Conservation (phyloP, 2,888 invertebrate genomes). For the Anthrax anthrax region DNA sequence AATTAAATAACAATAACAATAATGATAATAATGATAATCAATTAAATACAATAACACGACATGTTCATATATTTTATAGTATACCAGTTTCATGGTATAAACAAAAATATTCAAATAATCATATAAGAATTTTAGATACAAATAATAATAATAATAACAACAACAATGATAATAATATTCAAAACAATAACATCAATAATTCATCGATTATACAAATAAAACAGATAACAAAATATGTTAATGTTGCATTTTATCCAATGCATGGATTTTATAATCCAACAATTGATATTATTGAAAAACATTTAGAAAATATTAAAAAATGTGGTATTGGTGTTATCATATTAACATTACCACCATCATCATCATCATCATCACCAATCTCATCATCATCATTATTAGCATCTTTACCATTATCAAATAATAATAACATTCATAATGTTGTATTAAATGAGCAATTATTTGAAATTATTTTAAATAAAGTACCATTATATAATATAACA, state of each 20-base stretch:
- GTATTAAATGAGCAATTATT: slow-evolving; percentile 27
- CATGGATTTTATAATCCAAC: slow-evolving; percentile 28
- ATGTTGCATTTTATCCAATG: slow-evolving; percentile 31
- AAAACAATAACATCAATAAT: not conserved
- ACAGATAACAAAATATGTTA: slow-evolving; percentile 12
- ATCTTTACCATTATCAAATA: not conserved
- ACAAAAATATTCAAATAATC: not conserved
- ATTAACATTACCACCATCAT: slow-evolving; percentile 10
- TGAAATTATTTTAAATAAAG: slow-evolving; percentile 29
- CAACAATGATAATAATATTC: not conserved
- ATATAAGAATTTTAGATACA: not conserved
- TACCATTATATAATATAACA: slow-evolving; percentile 37
- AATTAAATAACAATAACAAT: slow-evolving; percentile 16
- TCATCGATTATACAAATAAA: not conserved
- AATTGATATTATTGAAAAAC: slow-evolving; percentile 36
- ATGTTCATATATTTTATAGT: slow-evolving; percentile 32
- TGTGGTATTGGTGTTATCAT: slow-evolving; percentile 46
- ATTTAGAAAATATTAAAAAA: slow-evolving; percentile 44
- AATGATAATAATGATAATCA: slow-evolving; percentile 1
- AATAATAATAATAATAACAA: not conserved
- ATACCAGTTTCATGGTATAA: slow-evolving; percentile 31
- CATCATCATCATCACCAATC: not conserved
- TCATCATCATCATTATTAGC: not conserved
- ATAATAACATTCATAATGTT: no score
- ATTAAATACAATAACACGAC: slow-evolving; percentile 22